Evolutionary conservation across 2,888 invertebrate genomes (phyloP).

Genomic region (Rhingia rostrata): DNA sequence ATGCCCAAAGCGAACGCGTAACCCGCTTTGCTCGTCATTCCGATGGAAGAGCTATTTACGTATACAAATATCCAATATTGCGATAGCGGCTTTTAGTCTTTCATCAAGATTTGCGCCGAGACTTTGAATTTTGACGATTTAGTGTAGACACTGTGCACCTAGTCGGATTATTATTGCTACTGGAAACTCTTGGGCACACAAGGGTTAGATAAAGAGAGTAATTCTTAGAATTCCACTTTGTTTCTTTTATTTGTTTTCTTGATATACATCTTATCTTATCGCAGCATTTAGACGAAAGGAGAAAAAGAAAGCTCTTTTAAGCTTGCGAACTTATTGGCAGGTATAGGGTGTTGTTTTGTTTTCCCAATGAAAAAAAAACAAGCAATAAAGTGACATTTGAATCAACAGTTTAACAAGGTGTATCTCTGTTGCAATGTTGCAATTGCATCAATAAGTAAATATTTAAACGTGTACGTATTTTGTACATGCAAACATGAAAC

Average conservation of each 20-base stretch:
- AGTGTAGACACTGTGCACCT: background rate
- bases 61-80: too few relatives aligned
- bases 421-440: too few relatives aligned
- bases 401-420: too few relatives aligned
- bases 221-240: constrained; percentile 12
- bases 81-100: background rate
- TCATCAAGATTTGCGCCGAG: constrained; percentile 20
- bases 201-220: constrained; percentile 24
- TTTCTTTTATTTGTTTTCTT: constrained; percentile 18
- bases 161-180: constrained; percentile 46
- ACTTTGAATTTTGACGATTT: constrained; percentile 11
- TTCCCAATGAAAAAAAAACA: too few relatives aligned
- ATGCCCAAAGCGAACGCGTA: background rate
- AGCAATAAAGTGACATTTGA: too few relatives aligned
- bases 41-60: background rate
- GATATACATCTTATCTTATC: constrained; percentile 14
- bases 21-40: background rate
- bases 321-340: too few relatives aligned
- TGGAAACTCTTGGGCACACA: background rate
- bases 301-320: constrained; percentile 4
- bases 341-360: background rate
- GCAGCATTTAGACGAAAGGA: constrained; percentile 3
- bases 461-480: too few relatives aligned
- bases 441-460: too few relatives aligned
- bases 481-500: too few relatives aligned